Percentiles rank a stretch among this genome's conserved stretches.
Evolutionary conservation across 2,888 invertebrate species (phyloP).

Genomic region (Synanthedon vespiformis): DNA sequence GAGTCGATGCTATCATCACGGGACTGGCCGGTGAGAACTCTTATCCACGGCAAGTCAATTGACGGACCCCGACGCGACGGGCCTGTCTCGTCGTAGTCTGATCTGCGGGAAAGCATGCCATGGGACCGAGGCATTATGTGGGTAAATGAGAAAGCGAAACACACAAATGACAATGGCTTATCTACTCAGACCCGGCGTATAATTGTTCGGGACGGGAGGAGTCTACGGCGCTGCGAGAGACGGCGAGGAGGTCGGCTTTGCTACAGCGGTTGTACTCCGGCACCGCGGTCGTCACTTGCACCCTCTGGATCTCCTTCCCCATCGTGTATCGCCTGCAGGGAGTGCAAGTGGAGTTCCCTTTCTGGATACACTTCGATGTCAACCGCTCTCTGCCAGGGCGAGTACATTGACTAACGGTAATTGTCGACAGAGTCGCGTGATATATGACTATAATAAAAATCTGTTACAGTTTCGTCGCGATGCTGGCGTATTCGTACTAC

Average conservation of each 20-base stretch:
- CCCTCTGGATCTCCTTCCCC: conserved; percentile 42
- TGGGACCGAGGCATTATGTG: neutral
- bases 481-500: conserved; percentile 47
- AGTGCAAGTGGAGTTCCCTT: conserved; percentile 28
- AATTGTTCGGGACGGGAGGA: neutral
- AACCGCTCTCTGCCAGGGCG: conserved; percentile 11
- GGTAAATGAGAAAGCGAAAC: neutral
- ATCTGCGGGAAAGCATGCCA: neutral
- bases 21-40: conserved; percentile 18
- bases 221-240: conserved; percentile 2
- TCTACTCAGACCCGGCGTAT: conserved; percentile 2
- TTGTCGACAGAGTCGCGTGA: too few relatives aligned
- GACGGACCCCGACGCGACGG: too few relatives aligned
- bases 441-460: too few relatives aligned
- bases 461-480: conserved; percentile 28
- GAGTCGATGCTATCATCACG: conserved; percentile 20
- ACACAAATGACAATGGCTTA: too few relatives aligned
- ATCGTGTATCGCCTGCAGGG: conserved; percentile 20
- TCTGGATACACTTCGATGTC: conserved; percentile 14
- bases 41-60: neutral
- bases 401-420: conserved; percentile 7
- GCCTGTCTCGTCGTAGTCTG: neutral
- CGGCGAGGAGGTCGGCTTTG: conserved; percentile 14
- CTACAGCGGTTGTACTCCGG: conserved; percentile 10
- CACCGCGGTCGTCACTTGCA: conserved; percentile 41